phyloP scores from a whole-genome alignment of 2,888 invertebrate genomes.

The Parnassius orleans region DNA sequence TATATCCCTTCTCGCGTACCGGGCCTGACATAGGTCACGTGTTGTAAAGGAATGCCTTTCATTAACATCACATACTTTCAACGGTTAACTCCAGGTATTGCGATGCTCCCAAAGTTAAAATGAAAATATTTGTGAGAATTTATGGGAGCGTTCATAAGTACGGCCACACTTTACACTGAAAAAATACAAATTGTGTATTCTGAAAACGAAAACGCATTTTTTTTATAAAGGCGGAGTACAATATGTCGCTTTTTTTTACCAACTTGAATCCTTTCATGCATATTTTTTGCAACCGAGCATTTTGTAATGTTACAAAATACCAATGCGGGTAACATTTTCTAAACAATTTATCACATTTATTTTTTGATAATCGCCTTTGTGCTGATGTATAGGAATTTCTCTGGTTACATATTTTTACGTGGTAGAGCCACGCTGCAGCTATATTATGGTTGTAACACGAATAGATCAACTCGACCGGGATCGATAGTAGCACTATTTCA shows the following conservation, averaged over 20 bases:
- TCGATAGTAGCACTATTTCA: too few species aligned
- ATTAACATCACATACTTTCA: constrained; percentile 61
- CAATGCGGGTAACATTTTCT: too few species aligned
- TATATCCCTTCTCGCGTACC: background rate
- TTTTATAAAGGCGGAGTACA: constrained; percentile 42
- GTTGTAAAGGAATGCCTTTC: constrained; percentile 54
- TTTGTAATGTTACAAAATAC: too few species aligned
- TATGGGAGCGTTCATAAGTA: constrained; percentile 60
- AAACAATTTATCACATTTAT: too few species aligned
- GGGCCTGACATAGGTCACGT: constrained; percentile 25
- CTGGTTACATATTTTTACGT: too few species aligned
- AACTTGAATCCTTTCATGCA: background rate
- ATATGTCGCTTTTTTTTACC: background rate
- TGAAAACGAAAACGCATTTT: constrained; percentile 47
- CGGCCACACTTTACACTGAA: constrained; percentile 39
- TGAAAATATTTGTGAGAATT: constrained; percentile 66
- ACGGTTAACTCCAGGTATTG: constrained; percentile 41
- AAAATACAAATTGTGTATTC: constrained; percentile 20
- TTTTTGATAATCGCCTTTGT: too few species aligned
- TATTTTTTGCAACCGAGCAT: background rate
- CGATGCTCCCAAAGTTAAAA: constrained; percentile 61
- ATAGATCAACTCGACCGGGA: too few species aligned
- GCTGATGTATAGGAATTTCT: too few species aligned
- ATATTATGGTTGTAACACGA: too few species aligned
- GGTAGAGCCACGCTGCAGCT: too few species aligned